Evolutionary conservation across 2,888 invertebrate genomes (phyloP).

Genomic region (Phyllotreta striolata): DNA sequence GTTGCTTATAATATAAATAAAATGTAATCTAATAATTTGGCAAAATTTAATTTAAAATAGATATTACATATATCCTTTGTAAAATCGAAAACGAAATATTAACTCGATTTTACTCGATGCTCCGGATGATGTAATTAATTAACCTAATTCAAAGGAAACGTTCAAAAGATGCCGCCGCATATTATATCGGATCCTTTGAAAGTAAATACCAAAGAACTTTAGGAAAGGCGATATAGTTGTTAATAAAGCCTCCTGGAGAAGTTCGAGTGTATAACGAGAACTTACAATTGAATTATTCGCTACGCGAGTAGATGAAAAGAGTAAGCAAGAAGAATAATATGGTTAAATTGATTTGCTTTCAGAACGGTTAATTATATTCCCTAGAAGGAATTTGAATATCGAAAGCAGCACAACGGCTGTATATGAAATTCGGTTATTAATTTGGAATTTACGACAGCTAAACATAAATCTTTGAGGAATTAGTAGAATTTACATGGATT

Average conservation of each 20-base stretch:
- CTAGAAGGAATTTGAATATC: conserved; percentile 1
- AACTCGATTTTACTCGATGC: conserved; percentile 7
- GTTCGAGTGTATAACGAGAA: conserved; percentile 11
- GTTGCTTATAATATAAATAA: too few relatives aligned
- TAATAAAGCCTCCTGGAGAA: conserved; percentile 13
- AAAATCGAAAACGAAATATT: conserved; percentile 10
- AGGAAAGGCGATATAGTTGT: conserved; percentile 18
- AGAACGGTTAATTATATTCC: conserved; percentile 5
- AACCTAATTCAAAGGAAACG: conserved; percentile 20
- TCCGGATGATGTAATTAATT: conserved; percentile 13
- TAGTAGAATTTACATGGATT: too few relatives aligned
- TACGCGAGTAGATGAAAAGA: conserved; percentile 12
- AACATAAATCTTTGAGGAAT: too few relatives aligned
- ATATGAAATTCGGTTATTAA: not conserved
- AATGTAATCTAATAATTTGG: not conserved
- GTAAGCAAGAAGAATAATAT: conserved; percentile 9
- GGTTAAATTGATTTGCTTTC: conserved; percentile 9
- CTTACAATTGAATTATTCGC: conserved; percentile 15
- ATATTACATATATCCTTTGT: not conserved
- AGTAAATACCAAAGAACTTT: conserved; percentile 22
- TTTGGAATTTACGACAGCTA: not conserved
- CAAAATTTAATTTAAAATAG: not conserved
- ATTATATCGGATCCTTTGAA: conserved; percentile 18
- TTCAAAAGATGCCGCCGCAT: conserved; percentile 22
- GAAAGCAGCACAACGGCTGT: not conserved